These are phyloP conservation scores for Chelonus insularis DNA, from an alignment of 1,140 invertebrate genomes.

Conservation along the genomic window DNA sequence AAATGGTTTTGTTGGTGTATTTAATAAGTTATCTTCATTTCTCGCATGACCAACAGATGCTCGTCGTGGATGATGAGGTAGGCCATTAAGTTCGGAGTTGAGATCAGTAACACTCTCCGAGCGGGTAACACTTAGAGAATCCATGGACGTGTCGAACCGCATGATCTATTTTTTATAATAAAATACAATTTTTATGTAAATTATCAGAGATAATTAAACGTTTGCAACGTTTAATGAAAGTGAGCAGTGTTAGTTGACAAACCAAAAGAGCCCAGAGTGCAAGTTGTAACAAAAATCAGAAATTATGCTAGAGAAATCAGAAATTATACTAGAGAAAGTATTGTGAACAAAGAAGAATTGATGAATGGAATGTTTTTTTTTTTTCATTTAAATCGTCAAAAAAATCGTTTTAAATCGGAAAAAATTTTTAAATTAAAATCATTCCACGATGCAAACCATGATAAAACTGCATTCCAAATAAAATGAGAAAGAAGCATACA, in stretches of 20 bases:
- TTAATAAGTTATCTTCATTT: slow-evolving; percentile 59
- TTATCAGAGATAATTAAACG: neutral
- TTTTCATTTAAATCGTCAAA: too few relatives aligned
- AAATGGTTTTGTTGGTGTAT: slow-evolving; percentile 71
- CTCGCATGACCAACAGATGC: slow-evolving; percentile 56
- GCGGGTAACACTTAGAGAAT: slow-evolving; percentile 72
- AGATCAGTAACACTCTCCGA: slow-evolving; percentile 84
- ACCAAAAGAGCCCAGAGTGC: neutral
- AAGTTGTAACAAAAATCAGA: too few relatives aligned
- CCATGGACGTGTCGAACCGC: slow-evolving; percentile 76
- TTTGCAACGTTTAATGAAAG: slow-evolving; percentile 21
- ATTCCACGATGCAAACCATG: slow-evolving; percentile 18
- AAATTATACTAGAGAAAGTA: too few relatives aligned
- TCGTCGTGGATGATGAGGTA: slow-evolving; percentile 46
- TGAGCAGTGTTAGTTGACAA: neutral
- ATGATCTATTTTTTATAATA: slow-evolving; percentile 65
- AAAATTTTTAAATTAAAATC: slow-evolving; percentile 19
- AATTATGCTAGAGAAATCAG: too few relatives aligned
- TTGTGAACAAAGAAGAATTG: too few relatives aligned
- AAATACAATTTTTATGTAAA: slow-evolving; percentile 8
- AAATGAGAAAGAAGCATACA: slow-evolving; percentile 46
- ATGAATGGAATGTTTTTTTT: too few relatives aligned
- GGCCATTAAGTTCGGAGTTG: slow-evolving; percentile 58
- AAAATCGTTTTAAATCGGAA: too few relatives aligned
- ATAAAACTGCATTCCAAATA: slow-evolving; percentile 22